phyloP scores from a whole-genome alignment of 2,113 vertebrate species.

The Hepsetus odoe region DNA sequence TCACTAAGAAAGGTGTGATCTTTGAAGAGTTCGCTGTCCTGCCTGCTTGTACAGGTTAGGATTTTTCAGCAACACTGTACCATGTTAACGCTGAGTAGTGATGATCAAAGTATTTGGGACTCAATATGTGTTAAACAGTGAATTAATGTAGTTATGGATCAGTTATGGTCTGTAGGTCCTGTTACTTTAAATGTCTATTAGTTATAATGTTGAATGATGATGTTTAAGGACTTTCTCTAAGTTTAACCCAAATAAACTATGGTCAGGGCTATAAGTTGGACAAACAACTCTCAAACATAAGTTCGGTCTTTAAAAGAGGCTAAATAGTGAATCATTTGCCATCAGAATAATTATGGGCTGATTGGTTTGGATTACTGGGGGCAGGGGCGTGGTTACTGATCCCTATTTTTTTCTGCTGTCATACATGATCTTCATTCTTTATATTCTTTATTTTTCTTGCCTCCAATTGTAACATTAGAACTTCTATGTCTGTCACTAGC shows the following conservation, averaged over 20 bases:
- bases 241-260: neutral
- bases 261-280: neutral
- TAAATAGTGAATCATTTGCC: neutral
- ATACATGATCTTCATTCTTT: neutral
- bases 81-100: neutral
- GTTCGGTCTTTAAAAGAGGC: neutral
- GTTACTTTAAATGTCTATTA: neutral
- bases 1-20: neutral
- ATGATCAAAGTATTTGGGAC: neutral
- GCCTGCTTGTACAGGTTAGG: neutral
- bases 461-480: neutral
- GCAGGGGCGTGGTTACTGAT: neutral
- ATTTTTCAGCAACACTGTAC: neutral
- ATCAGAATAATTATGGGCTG: neutral
- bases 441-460: constrained; percentile 8
- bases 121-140: neutral
- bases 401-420: neutral
- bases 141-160: neutral
- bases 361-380: constrained; percentile 1
- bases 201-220: neutral
- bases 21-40: neutral
- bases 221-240: neutral
- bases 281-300: neutral
- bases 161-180: neutral
- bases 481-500: neutral